These are phyloP conservation scores for Marisa cornuarietis DNA, from an alignment of 1,140 invertebrate genomes.

Conservation along the genomic window DNA sequence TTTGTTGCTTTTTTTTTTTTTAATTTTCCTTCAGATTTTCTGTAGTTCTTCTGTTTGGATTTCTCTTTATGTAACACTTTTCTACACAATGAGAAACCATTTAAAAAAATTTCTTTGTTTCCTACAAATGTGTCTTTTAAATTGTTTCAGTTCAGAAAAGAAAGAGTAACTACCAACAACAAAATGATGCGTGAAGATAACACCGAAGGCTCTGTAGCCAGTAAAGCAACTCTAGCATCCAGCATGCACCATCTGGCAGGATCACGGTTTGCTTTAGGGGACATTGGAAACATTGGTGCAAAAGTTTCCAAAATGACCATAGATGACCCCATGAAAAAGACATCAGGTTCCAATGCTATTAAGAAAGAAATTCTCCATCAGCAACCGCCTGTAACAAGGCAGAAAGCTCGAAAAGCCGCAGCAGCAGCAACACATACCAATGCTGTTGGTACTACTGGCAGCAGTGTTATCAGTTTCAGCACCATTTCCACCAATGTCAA, in stretches of 20 bases:
- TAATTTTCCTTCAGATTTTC: too few relatives aligned
- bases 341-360: constrained; percentile 30
- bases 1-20: too few relatives aligned
- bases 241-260: constrained; percentile 1
- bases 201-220: constrained; percentile 30
- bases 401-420: constrained; percentile 34
- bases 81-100: too few relatives aligned
- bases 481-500: constrained; percentile 12
- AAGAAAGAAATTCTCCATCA: constrained; percentile 56
- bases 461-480: constrained; percentile 16
- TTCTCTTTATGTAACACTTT: too few relatives aligned
- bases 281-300: constrained; percentile 62
- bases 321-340: constrained; percentile 43
- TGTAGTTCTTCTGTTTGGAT: too few relatives aligned
- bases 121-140: too few relatives aligned
- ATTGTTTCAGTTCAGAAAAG: constrained; percentile 2
- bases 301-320: constrained; percentile 58
- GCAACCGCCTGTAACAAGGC: constrained; percentile 35
- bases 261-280: constrained; percentile 49
- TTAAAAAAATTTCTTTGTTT: too few relatives aligned
- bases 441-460: constrained; percentile 21
- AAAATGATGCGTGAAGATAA: constrained; percentile 31
- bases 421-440: not conserved
- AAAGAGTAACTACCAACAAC: not conserved
- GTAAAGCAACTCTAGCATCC: constrained; percentile 27